Base-by-base conservation (phyloP, 1,140 invertebrate species). In the Hesperophylax magnus region DNA sequence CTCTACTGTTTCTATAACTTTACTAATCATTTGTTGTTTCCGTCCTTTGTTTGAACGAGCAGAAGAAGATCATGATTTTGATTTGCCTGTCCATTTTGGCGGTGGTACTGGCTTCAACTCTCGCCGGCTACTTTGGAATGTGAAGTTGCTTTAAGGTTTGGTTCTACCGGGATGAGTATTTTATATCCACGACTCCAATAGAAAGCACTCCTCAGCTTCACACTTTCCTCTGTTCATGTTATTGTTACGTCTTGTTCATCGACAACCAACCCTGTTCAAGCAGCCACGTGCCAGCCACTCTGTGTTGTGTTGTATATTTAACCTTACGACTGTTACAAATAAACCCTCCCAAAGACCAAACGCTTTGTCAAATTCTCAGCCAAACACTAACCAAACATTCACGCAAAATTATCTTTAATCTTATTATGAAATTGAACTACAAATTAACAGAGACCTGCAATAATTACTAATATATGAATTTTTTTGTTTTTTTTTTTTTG, bases 61-160 rank as follows among this genome's bases (percentile, higher is more conserved):
- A 98, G 97, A 98, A 98, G 96, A 97, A 98, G 93, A 98, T 98
- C 88, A 97, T 97, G 95, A 98, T 98, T 91, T 93, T 98, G 92
- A 94, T 97, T 88, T 97, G 96, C 91, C 92, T 98, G 87, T 92
- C 95, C 86, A 93, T 97, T 86, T 91, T 96, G 86, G 93, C 93
- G 85, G 89, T 95, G 84, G 92, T 97, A 86, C 89, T 96, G 86
- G 93, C 92, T 82, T 93, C 94, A 83, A 94, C 94, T 86, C 92
- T 95, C 87, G 93, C 91, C 86, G 92, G 92, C 88, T 94, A 95
- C 89, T 92, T 96, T 53, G 82, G 80, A 75, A 84, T 84, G 80
- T 84, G 80, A 84, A 84, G 34, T 39, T 3, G 34, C 34, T 39
- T 31, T 39, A 39, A 39, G 80, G 82, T 84, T 82, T 81, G 80